A percentile compares a stretch with the other conserved stretches of the same genome.
These are phyloP conservation scores for Cremastinae sp. DNA, from an alignment of 2,888 invertebrate species.

Conservation along the genomic window DNA sequence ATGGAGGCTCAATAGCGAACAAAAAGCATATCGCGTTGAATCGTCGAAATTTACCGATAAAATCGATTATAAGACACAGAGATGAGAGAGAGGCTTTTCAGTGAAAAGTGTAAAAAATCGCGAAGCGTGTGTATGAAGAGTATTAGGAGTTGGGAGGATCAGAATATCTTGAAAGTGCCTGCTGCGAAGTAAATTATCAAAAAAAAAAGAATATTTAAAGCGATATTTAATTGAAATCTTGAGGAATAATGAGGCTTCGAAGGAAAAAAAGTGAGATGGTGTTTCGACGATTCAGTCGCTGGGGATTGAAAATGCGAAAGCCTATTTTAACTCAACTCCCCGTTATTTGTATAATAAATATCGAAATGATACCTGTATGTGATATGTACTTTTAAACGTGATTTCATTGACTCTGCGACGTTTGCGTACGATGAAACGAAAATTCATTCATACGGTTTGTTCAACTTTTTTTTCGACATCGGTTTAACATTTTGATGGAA, in stretches of 20 bases:
- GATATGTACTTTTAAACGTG: conserved; percentile 75
- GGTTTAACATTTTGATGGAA: neutral
- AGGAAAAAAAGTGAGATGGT: conserved; percentile 9
- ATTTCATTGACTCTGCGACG: conserved; percentile 63
- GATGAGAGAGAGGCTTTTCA: conserved; percentile 3
- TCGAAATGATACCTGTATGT: conserved; percentile 72
- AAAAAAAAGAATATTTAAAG: conserved; percentile 30
- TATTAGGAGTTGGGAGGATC: conserved; percentile 31
- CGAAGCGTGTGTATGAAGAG: conserved; percentile 23
- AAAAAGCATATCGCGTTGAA: conserved; percentile 58
- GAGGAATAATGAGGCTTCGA: conserved; percentile 11
- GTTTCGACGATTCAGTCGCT: conserved; percentile 35
- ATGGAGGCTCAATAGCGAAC: conserved; percentile 57
- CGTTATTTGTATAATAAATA: conserved; percentile 71
- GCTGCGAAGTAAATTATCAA: conserved; percentile 42
- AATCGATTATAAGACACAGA: conserved; percentile 33
- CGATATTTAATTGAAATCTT: conserved; percentile 19
- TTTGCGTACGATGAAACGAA: no score
- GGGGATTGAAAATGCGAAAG: conserved; percentile 41
- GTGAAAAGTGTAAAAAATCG: conserved; percentile 9
- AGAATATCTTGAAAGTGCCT: conserved; percentile 64
- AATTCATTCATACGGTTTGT: no score
- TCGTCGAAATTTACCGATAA: conserved; percentile 51
- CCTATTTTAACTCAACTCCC: conserved; percentile 72
- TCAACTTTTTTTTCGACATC: no score